A percentile compares a stretch with the other conserved stretches of the same genome.
These are phyloP conservation scores for Peromyscus attwateri DNA, from an alignment of 2,797 vertebrate species.

Conservation along the genomic window DNA sequence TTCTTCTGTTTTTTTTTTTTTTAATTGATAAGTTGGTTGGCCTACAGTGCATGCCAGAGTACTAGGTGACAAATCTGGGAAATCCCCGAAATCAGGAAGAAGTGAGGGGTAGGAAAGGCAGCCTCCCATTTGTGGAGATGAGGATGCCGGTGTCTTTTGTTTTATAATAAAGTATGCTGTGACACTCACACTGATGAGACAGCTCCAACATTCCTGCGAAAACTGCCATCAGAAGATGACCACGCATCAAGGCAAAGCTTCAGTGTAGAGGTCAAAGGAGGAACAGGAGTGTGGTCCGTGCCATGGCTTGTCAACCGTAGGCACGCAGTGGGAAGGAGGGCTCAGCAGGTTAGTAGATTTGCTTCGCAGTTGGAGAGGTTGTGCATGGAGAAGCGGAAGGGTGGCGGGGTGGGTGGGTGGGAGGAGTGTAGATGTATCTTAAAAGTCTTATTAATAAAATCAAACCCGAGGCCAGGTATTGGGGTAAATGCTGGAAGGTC, in stretches of 20 bases:
- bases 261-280: not conserved
- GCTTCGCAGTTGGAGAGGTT: not conserved
- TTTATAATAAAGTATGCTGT: not conserved
- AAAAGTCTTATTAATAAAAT: too few species aligned
- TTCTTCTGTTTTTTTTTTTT: not conserved
- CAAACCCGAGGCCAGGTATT: too few species aligned
- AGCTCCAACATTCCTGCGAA: not conserved
- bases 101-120: not conserved
- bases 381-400: not conserved
- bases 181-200: not conserved
- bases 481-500: too few species aligned
- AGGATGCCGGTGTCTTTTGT: slow-evolving; percentile 3
- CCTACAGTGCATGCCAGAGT: not conserved
- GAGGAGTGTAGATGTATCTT: too few species aligned
- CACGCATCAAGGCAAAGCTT: not conserved
- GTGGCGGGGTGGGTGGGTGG: not conserved
- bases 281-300: not conserved
- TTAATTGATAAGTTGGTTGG: not conserved
- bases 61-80: not conserved
- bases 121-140: not conserved
- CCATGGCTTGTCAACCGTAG: not conserved
- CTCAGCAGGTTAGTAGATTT: not conserved
- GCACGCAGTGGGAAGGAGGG: not conserved
- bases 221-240: not conserved
- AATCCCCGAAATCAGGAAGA: not conserved